Evolutionary conservation across 1,140 invertebrate species (phyloP), one percentile per base, ranked within the genome.

Genomic region (Chymomyza costata): DNA sequence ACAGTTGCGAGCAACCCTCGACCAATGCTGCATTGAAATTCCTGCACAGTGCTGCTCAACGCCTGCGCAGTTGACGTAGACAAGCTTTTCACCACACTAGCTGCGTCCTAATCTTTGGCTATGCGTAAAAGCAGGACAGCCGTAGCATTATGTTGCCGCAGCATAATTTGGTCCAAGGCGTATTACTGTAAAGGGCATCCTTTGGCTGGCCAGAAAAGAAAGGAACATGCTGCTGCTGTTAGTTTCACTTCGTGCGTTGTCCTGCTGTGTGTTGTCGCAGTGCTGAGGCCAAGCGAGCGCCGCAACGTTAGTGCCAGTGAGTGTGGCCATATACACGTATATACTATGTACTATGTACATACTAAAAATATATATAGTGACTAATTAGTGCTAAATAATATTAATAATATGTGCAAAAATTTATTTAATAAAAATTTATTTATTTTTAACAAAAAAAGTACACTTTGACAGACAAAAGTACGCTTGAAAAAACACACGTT

Each of bases 181-280:
- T n/a, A 11, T 11, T 5, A 34, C n/a, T 34, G 31, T 11, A 11
- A 34, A 34, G 48, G 63, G 64, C 70, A 66, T 59, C 51, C 44
- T 47, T 65, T 59, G 45, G 41, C 71, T 78, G 63, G 71, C 71
- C 66, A 78, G 71, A 78, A 54, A 78, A 78, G 71, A 78, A 78
- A 58, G 73, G 66, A 73, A 65, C 53, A 78, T 78, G 67, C 67
- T 55, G 62, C 49, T 78, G 70, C 63, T 68, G 57, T 78, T 78
- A 78, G 71, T 78, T 78, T 78, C 73, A 82, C 76, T 83, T 84
- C 82, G 82, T 84, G 82, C 68, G 82, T 84, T 80, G 82, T 84
- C 82, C 82, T 84, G 82, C 82, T 60, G 56, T 60, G 49, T n/a
- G n/a, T n/a, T n/a, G n/a, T n/a, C n/a, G n/a, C n/a, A n/a, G n/a